A percentile compares a stretch with the other conserved stretches of the same genome.
phyloP scores from a whole-genome alignment of 2,888 invertebrate species.

The Parelbella ahira region DNA sequence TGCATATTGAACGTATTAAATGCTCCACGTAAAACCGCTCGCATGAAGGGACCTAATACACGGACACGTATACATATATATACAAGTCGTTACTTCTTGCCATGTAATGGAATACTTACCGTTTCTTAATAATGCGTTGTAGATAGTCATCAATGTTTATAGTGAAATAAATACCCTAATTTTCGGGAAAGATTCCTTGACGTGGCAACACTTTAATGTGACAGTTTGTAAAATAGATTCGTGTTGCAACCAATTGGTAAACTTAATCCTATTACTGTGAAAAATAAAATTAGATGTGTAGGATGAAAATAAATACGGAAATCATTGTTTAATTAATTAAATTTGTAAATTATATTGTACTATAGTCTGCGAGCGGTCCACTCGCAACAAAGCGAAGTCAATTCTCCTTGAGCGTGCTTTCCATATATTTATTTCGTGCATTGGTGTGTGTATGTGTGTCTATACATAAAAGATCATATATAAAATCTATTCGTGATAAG shows the following conservation, averaged over 20 bases:
- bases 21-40: conserved; percentile 43
- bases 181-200: conserved; percentile 27
- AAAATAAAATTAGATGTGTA: conserved; percentile 16
- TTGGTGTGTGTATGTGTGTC: conserved; percentile 58
- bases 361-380: conserved; percentile 41
- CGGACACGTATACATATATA: conserved; percentile 5
- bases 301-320: conserved; percentile 7
- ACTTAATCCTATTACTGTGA: neutral
- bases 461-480: conserved; percentile 53
- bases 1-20: conserved; percentile 58
- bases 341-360: conserved; percentile 11
- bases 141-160: conserved; percentile 37
- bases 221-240: conserved; percentile 5
- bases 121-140: conserved; percentile 31
- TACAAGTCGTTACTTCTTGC: conserved; percentile 14
- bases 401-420: conserved; percentile 67
- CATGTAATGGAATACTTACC: conserved; percentile 24
- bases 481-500: conserved; percentile 67
- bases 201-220: conserved; percentile 26
- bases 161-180: conserved; percentile 32
- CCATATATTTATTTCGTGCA: conserved; percentile 57
- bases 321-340: neutral
- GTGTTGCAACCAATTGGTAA: conserved; percentile 7
- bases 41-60: conserved; percentile 29
- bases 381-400: conserved; percentile 62